phyloP scores from a whole-genome alignment of 2,797 vertebrate genomes.

The Odontamblyopus lacepedii region DNA sequence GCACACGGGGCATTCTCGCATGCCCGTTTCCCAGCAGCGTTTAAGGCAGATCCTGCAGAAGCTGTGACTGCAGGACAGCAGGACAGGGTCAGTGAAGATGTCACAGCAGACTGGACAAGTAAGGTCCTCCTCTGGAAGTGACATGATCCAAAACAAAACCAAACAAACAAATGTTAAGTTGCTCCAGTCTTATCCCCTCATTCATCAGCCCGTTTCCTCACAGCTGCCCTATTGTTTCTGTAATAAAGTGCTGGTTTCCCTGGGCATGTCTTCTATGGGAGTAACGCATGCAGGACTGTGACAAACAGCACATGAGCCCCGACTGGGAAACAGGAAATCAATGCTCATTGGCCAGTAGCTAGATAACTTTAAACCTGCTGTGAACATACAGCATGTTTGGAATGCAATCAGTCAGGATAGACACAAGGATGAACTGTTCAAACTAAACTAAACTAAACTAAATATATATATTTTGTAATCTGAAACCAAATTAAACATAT shows the following conservation, averaged over 20 bases:
- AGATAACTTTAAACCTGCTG: slow-evolving; percentile 29
- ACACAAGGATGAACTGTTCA: slow-evolving; percentile 11
- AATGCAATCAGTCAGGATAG: slow-evolving; percentile 59
- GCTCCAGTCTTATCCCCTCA: slow-evolving; percentile 19
- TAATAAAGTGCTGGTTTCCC: slow-evolving; percentile 45
- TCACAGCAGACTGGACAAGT: slow-evolving; percentile 77
- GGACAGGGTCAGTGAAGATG: slow-evolving; percentile 75
- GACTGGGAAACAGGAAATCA: slow-evolving; percentile 71
- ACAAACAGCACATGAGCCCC: slow-evolving; percentile 32
- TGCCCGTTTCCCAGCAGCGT: slow-evolving; percentile 61
- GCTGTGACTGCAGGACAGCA: slow-evolving; percentile 80
- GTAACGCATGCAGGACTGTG: slow-evolving; percentile 39
- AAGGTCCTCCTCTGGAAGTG: slow-evolving; percentile 76
- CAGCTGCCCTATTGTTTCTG: slow-evolving; percentile 48
- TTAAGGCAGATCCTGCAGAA: slow-evolving; percentile 77
- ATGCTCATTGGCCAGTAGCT: slow-evolving; percentile 54
- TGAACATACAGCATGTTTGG: slow-evolving; percentile 36
- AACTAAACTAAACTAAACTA: not conserved
- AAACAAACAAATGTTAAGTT: slow-evolving; percentile 20
- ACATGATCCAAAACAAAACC: slow-evolving; percentile 55
- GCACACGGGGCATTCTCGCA: slow-evolving; percentile 74
- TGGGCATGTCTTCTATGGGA: slow-evolving; percentile 55
- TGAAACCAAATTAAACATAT: not conserved
- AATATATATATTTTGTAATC: not conserved
- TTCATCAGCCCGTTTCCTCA: slow-evolving; percentile 9